phyloP scores from a whole-genome alignment of 2,797 vertebrate genomes.

The Notamacropus eugenii region DNA sequence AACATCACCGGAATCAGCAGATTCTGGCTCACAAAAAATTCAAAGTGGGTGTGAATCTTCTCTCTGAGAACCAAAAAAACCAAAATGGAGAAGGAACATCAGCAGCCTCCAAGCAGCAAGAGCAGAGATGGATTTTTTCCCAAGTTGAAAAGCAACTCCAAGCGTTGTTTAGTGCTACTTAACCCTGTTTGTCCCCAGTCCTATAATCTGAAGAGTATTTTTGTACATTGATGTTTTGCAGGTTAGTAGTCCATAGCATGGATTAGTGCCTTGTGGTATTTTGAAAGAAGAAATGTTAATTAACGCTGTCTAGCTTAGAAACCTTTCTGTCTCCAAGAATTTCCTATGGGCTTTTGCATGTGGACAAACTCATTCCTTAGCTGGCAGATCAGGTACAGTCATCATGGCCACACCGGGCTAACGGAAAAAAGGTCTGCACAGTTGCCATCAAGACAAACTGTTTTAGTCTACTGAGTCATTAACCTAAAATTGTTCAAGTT shows the following conservation, averaged over 20 bases:
- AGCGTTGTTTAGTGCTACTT: neutral
- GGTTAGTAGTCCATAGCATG: accelerated
- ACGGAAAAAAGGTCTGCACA: neutral
- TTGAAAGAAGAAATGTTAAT: neutral
- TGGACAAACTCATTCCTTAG: neutral
- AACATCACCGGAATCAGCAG: neutral
- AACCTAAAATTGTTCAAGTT: too few relatives aligned
- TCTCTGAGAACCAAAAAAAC: neutral
- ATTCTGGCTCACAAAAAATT: neutral
- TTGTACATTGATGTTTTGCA: neutral
- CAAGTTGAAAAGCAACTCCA: neutral
- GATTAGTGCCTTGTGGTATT: neutral
- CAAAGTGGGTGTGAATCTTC: neutral
- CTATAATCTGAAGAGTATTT: neutral
- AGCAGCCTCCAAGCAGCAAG: neutral
- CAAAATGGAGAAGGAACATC: neutral
- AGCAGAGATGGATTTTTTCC: accelerated
- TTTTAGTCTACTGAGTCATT: neutral
- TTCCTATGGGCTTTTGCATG: neutral
- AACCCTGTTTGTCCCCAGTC: neutral
- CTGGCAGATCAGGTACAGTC: neutral
- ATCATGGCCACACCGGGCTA: neutral
- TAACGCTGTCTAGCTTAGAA: neutral
- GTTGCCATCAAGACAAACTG: accelerated
- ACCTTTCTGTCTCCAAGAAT: neutral